Percentiles rank a stretch among this genome's conserved stretches.
Evolutionary conservation across 1,140 invertebrate species (phyloP).

Genomic region (Orius insidiosus): DNA sequence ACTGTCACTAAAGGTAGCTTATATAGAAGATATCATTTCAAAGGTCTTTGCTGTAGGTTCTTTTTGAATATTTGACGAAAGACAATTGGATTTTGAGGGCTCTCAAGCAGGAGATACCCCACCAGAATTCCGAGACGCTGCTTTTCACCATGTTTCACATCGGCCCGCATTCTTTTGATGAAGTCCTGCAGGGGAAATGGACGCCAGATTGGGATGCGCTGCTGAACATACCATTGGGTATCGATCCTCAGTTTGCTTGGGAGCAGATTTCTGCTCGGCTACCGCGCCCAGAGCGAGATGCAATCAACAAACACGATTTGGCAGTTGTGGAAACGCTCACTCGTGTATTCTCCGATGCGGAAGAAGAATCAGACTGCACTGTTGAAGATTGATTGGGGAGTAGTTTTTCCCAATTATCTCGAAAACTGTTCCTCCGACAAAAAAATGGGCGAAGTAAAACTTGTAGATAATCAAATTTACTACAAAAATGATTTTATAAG

Average conservation of each 20-base stretch:
- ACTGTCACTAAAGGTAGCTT: slow-evolving; percentile 33
- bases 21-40: slow-evolving; percentile 1
- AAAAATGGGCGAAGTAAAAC: too few relatives aligned
- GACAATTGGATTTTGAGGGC: slow-evolving; percentile 47
- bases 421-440: too few relatives aligned
- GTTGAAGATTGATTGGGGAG: too few relatives aligned
- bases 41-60: slow-evolving; percentile 33
- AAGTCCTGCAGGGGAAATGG: slow-evolving; percentile 34
- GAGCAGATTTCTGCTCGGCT: slow-evolving; percentile 22
- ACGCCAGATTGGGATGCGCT: slow-evolving; percentile 34
- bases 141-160: slow-evolving; percentile 61
- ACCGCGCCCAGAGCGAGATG: not conserved
- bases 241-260: slow-evolving; percentile 33
- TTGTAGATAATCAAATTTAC: too few relatives aligned
- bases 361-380: not conserved
- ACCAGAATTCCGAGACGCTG: slow-evolving; percentile 29
- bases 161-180: slow-evolving; percentile 47
- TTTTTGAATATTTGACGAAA: slow-evolving; percentile 45
- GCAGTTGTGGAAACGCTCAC: not conserved
- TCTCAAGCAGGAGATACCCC: slow-evolving; percentile 25
- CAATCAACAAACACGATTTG: not conserved
- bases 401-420: too few relatives aligned
- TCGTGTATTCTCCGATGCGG: not conserved
- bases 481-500: too few relatives aligned
- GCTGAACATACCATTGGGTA: slow-evolving; percentile 32